Percentiles rank a stretch among this genome's conserved stretches.
These are phyloP conservation scores for Sitobion miscanthi DNA, from an alignment of 1,140 invertebrate species.

Conservation along the genomic window DNA sequence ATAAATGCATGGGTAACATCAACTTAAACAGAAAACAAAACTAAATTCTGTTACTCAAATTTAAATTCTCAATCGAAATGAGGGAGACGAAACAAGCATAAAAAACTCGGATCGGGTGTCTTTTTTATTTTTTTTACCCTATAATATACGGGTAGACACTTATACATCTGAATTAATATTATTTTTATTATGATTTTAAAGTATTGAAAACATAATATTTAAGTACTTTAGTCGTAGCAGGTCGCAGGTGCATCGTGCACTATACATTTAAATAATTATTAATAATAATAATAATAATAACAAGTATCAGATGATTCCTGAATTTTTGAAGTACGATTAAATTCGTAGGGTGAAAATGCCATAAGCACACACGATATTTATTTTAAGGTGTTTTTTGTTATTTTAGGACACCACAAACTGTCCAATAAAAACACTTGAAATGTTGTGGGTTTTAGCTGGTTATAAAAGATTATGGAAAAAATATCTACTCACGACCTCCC, in stretches of 20 bases:
- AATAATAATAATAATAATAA: not conserved
- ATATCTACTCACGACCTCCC: not conserved
- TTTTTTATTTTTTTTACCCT: not conserved
- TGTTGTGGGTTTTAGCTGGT: not conserved
- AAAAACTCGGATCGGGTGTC: not conserved
- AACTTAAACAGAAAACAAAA: not conserved
- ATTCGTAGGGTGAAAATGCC: not conserved
- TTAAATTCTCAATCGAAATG: not conserved
- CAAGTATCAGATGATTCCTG: not conserved
- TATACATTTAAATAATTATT: not conserved
- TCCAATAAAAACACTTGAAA: not conserved
- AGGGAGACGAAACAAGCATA: not conserved
- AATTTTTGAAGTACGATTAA: not conserved
- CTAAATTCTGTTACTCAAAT: not conserved
- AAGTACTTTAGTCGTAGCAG: not conserved
- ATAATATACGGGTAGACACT: not conserved
- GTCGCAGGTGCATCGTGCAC: not conserved
- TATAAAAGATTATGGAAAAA: not conserved
- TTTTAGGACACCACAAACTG: not conserved
- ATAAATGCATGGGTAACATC: no score
- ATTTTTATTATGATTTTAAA: not conserved
- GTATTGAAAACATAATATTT: not conserved
- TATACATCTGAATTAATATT: not conserved
- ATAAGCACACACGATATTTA: not conserved
- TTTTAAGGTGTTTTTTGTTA: conserved; percentile 19